Base-by-base conservation (phyloP, 2,797 vertebrate species). In the Furcifer pardalis region DNA sequence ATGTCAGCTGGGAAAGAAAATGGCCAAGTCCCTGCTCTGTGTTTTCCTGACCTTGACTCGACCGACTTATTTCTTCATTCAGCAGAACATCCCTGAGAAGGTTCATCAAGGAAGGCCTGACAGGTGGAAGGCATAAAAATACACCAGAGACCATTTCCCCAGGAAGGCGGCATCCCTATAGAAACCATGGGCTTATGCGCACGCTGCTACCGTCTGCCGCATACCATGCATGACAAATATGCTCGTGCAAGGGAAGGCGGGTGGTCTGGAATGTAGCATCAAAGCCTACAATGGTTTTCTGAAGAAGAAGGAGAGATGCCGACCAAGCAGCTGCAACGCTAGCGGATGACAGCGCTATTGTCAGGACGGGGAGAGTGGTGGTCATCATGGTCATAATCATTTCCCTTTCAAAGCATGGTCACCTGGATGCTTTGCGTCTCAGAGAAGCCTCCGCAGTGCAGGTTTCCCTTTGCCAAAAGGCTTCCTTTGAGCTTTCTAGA, bases 401-500 rank as follows among this genome's bases (percentile, higher is more conserved):
- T 74, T 79, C 85, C 88, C 91, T 89, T 88, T 56, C 17, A 89
- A 92, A 37, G 89, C 90, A 83, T 63, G 59, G 79, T 86, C 93
- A 90, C 91, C 91, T 91, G 91, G 85, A 73, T 77, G 79, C 59
- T 85, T 71, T 77, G n/a, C 13, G 42, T 30, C 35, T 25, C 44
- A 13, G 37, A 85, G 81, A 90, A 81, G 86, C 88, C 92, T 92
- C 94, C 89, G 94, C 94, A 94, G 84, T 94, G 94, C 94, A 91
- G 94, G 80, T 87, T 79, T 87, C 66, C 21, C 25, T 27, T 17
- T 56, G 52, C 46, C 30, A 59, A 10, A 19, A 17, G 8, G 25
- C 13, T 21, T 59, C 84, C 76, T 81, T 77, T 65, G 85, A 84
- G 91, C 87, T 85, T 25, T 17, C 87, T 83, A n/a, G 69, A 79